phyloP scores from a whole-genome alignment of 1,140 invertebrate genomes.

The Drosophila parvula region DNA sequence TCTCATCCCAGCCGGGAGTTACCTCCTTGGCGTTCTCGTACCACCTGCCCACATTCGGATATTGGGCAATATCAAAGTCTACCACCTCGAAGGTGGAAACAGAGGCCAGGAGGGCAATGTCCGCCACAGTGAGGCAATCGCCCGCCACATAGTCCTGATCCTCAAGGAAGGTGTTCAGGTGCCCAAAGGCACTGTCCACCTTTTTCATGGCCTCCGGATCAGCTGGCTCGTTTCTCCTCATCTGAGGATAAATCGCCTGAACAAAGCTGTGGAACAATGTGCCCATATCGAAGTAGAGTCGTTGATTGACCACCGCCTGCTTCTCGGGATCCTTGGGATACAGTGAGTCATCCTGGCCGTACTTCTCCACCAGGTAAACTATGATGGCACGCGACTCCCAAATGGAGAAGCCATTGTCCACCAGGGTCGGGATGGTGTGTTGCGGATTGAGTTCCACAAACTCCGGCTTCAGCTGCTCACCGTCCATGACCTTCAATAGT shows the following conservation, averaged over 20 bases:
- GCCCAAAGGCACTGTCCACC: conserved; percentile 86
- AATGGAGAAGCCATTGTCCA: conserved; percentile 87
- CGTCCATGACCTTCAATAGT: conserved; percentile 86
- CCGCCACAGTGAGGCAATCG: conserved; percentile 89
- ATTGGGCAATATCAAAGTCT: conserved; percentile 87
- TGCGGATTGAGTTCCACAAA: conserved; percentile 86
- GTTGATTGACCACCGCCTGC: conserved; percentile 89
- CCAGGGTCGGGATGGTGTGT: conserved; percentile 87
- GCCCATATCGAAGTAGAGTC: conserved; percentile 90
- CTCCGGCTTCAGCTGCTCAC: conserved; percentile 88
- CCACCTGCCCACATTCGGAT: conserved; percentile 89
- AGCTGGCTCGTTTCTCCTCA: conserved; percentile 86
- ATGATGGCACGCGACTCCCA: conserved; percentile 90
- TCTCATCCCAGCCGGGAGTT: conserved; percentile 86
- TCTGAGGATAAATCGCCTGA: conserved; percentile 88
- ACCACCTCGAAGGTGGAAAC: conserved; percentile 88
- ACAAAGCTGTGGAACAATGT: conserved; percentile 87
- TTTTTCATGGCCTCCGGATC: conserved; percentile 87
- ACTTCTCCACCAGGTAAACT: conserved; percentile 88
- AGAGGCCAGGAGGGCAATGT: conserved; percentile 86
- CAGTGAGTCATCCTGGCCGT: conserved; percentile 87
- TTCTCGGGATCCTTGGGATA: conserved; percentile 88
- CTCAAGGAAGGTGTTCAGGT: conserved; percentile 88
- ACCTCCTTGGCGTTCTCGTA: conserved; percentile 87
- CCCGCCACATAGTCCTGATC: conserved; percentile 88